Conservation (phyloP, 2,113 vertebrate genomes). For the Gallinago paraguaiae region DNA sequence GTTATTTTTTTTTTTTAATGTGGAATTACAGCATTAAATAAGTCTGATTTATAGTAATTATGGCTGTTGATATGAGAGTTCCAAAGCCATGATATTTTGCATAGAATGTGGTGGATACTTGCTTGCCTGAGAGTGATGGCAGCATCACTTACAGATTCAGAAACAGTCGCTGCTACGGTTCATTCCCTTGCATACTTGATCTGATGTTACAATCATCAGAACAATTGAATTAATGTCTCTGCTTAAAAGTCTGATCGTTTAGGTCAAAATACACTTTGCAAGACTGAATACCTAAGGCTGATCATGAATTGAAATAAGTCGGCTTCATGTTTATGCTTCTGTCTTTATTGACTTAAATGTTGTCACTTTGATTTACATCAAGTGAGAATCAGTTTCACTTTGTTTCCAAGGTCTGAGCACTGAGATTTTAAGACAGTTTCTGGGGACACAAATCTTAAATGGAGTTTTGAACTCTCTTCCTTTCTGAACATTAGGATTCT, state of each 20-base stretch:
- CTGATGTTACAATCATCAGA: not conserved
- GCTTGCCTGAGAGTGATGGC: not conserved
- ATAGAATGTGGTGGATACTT: not conserved
- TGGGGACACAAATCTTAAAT: not conserved
- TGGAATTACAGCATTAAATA: not conserved
- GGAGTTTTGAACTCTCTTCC: not conserved
- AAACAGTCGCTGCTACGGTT: not conserved
- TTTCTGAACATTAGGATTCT: not conserved
- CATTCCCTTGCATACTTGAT: not conserved
- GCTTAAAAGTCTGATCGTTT: not conserved
- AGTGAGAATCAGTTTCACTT: not conserved
- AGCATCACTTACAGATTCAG: not conserved
- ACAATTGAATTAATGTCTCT: not conserved
- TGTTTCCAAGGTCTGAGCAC: not conserved
- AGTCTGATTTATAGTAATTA: not conserved
- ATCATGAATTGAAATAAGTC: not conserved
- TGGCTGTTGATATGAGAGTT: not conserved
- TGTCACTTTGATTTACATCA: not conserved
- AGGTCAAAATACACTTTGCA: not conserved
- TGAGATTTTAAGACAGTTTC: not conserved
- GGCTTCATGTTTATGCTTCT: not conserved
- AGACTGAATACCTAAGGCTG: not conserved
- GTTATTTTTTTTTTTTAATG: not conserved
- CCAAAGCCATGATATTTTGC: not conserved
- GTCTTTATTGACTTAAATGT: not conserved